phyloP scores from a whole-genome alignment of 1,140 invertebrate species.

The Ylistrum balloti region DNA sequence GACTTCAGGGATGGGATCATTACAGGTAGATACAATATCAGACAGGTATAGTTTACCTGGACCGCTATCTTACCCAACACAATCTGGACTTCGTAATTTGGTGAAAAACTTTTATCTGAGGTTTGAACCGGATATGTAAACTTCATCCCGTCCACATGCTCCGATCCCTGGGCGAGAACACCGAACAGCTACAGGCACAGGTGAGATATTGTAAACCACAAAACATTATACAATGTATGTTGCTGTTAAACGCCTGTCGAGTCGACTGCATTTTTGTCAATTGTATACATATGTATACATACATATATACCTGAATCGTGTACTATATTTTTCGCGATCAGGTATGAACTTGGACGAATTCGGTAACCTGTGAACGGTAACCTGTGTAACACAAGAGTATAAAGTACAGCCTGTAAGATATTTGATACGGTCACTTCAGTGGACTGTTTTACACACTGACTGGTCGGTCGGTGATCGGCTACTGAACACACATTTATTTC shows the following conservation, averaged over 20 bases:
- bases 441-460: too few relatives aligned
- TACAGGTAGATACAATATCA: background rate
- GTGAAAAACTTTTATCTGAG: slow-evolving; percentile 26
- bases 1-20: background rate
- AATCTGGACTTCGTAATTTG: slow-evolving; percentile 26
- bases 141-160: background rate
- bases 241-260: background rate
- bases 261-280: background rate
- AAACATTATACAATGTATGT: background rate
- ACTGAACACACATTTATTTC: too few relatives aligned
- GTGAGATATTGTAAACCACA: background rate
- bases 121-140: background rate
- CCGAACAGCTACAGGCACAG: background rate
- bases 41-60: background rate
- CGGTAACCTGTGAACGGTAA: too few relatives aligned
- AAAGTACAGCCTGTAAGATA: too few relatives aligned
- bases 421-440: too few relatives aligned
- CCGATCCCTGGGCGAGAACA: background rate
- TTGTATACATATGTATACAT: background rate
- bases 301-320: background rate
- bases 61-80: background rate
- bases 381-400: too few relatives aligned
- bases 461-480: too few relatives aligned
- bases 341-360: background rate
- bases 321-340: background rate